Conservation (phyloP, 1,140 invertebrate genomes). For the Cydia splendana region DNA sequence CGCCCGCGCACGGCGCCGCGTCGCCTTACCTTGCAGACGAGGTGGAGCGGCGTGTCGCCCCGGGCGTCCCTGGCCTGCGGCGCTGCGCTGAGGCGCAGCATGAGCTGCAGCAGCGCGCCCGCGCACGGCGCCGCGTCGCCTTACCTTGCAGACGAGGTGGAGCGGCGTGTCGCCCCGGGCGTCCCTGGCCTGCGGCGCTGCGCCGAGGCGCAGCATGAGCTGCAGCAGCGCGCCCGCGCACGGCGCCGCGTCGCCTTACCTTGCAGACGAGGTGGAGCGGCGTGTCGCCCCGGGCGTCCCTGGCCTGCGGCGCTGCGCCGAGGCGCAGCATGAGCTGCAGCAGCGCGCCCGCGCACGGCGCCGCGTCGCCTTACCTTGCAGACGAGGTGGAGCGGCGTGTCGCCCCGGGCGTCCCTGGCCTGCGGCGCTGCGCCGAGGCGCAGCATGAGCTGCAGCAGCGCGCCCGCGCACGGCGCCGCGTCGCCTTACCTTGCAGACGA, state of each 20-base stretch:
- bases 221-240: conserved; percentile 81
- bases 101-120: conserved; percentile 83
- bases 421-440: conserved; percentile 91
- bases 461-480: conserved; percentile 78
- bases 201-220: conserved; percentile 91
- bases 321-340: conserved; percentile 89
- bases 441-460: conserved; percentile 87
- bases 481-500: too few species aligned
- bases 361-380: conserved; percentile 85
- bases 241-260: conserved; percentile 85
- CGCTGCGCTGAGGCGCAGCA: conserved; percentile 91
- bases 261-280: conserved; percentile 91
- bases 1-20: conserved; percentile 78
- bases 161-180: conserved; percentile 90
- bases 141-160: too few species aligned
- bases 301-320: conserved; percentile 89
- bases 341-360: conserved; percentile 79
- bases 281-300: conserved; percentile 90
- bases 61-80: conserved; percentile 87
- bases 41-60: conserved; percentile 91
- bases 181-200: conserved; percentile 87
- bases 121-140: conserved; percentile 82
- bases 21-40: too few species aligned
- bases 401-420: conserved; percentile 87
- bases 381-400: conserved; percentile 92